Evolutionary conservation across 2,888 invertebrate genomes (phyloP), one percentile per base, ranked within the genome.

Genomic region (Chaetogeoica ovagalla): DNA sequence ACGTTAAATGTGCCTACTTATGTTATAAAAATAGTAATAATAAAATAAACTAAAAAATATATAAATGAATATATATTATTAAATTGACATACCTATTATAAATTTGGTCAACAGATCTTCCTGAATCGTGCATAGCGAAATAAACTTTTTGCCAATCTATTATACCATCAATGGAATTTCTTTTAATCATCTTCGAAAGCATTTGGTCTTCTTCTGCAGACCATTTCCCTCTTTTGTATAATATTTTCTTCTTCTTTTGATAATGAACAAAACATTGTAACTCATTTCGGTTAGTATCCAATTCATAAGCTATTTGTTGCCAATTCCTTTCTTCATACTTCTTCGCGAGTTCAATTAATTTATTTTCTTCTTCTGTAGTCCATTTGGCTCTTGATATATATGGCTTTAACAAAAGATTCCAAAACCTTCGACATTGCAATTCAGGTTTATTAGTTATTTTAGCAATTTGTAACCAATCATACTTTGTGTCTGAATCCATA

Each of bases 391-490:
- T 79, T 23, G 79, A 79, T 23, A 79, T 17, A 57, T 79, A 55
- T 23, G 79, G 79, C 63, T 79, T 79, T 63, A 79, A 71, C n/a
- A 79, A 5, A 15, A 79, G 65, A 63, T 79, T 63, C 79, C 79
- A 79, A 71, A 71, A 79, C 7, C 79, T 30, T 63, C 57, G 63
- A 71, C 79, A 79, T 63, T 79, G 79, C 43, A 79, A 55, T 57
- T 79, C 21, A 9, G 79, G 57, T 79, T 79, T 79, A 71, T 79
- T 30, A 9, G 43, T 37, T 21, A 43, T 9, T 79, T 79, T 70
- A 30, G 71, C 79, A 43, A 79, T 79, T 7, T 79, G 79, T n/a
- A 79, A 70, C 79, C 79, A 79, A 71, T 79, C 79, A 43, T 79
- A 79, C 5, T 65, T 43, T 23, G 52, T 11, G 2, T 79, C 55